Percentiles rank a stretch among this genome's conserved stretches.
Evolutionary conservation across 2,888 invertebrate species (phyloP).

Genomic region (Micoletzkya japonica): DNA sequence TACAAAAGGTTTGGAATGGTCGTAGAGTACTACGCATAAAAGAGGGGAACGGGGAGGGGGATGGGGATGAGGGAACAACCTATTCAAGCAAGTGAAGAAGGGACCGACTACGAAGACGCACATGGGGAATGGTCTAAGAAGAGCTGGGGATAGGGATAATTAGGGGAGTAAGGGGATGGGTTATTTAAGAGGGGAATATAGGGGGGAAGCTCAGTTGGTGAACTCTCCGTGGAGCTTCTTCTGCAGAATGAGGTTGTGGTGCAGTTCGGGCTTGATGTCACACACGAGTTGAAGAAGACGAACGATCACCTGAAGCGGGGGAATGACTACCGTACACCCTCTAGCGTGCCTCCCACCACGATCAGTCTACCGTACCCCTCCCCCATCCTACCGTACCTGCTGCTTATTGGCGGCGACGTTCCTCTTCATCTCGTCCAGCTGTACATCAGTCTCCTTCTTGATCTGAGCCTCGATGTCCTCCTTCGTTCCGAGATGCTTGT

Average conservation of each 20-base stretch:
- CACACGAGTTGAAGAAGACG: conserved; percentile 63
- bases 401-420: conserved; percentile 61
- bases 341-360: not conserved
- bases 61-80: not conserved
- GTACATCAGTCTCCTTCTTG: conserved; percentile 49
- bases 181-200: not conserved
- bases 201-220: conserved; percentile 28
- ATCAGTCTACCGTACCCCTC: not conserved
- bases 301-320: conserved; percentile 56
- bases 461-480: conserved; percentile 63
- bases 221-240: conserved; percentile 60
- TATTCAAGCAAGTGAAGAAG: too few species aligned
- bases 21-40: conserved; percentile 6
- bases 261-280: conserved; percentile 61
- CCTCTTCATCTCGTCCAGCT: conserved; percentile 58
- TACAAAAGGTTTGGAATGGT: too few species aligned
- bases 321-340: too few species aligned
- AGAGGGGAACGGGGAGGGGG: not conserved
- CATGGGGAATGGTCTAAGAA: too few species aligned
- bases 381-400: conserved; percentile 42
- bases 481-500: conserved; percentile 61
- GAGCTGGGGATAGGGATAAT: not conserved
- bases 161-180: not conserved
- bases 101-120: too few species aligned
- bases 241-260: conserved; percentile 62